Evolutionary conservation across 2,888 invertebrate genomes (phyloP).

Genomic region (Tiphia femorata): DNA sequence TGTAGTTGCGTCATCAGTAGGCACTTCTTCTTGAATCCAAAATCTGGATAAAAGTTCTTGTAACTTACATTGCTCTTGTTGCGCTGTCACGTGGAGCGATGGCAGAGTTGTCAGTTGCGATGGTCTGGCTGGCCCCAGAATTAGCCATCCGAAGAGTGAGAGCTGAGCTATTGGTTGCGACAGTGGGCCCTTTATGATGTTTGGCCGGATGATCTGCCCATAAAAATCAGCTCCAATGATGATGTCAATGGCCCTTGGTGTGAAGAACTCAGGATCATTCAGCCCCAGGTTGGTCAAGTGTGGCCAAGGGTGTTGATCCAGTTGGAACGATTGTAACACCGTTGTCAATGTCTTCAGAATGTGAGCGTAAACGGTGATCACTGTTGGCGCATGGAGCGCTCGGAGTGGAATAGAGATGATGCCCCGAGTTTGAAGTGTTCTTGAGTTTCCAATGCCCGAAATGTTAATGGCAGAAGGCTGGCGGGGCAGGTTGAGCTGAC

Average conservation of each 20-base stretch:
- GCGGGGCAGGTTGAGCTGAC: neutral
- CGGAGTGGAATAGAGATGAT: neutral
- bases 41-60: conserved; percentile 17
- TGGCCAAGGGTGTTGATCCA: neutral
- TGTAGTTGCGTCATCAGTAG: neutral
- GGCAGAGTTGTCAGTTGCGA: neutral
- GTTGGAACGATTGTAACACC: neutral
- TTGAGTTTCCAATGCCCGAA: neutral
- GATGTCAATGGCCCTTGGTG: neutral
- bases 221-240: conserved; percentile 10
- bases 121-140: neutral
- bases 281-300: neutral
- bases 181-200: neutral
- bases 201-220: neutral
- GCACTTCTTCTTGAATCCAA: conserved; percentile 22
- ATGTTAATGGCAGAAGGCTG: neutral
- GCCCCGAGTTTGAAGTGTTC: neutral
- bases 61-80: neutral
- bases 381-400: neutral
- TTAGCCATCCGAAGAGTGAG: conserved; percentile 14
- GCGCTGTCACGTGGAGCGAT: neutral
- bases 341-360: neutral
- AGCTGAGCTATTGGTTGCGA: conserved; percentile 11
- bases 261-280: conserved; percentile 1
- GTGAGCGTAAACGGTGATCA: neutral